These are phyloP conservation scores for Nematolebias whitei DNA, from an alignment of 2,113 vertebrate species.

Conservation along the genomic window DNA sequence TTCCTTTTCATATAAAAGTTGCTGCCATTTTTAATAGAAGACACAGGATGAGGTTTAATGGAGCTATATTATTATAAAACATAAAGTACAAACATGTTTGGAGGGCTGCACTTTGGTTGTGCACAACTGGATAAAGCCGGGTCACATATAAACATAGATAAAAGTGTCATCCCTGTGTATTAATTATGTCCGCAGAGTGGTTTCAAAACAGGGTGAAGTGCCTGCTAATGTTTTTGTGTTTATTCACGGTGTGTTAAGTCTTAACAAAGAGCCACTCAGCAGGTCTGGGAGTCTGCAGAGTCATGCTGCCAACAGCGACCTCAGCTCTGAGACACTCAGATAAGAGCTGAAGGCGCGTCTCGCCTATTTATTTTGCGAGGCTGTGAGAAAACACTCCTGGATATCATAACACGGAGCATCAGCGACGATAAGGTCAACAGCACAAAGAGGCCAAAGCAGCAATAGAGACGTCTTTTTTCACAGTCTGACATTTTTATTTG, in stretches of 20 bases:
- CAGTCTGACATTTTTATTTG: conserved; percentile 4
- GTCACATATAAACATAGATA: conserved; percentile 2
- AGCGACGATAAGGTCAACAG: conserved; percentile 20
- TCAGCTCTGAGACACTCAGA: conserved; percentile 23
- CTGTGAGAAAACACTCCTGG: conserved; percentile 21
- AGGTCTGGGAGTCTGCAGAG: conserved; percentile 35
- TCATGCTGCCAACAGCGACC: conserved; percentile 23
- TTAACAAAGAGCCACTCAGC: conserved; percentile 41
- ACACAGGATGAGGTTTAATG: too few species aligned
- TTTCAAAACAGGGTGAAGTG: conserved; percentile 4
- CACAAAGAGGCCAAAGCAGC: background rate
- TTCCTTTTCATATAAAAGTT: background rate
- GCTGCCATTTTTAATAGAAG: too few species aligned
- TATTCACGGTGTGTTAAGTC: conserved; percentile 8
- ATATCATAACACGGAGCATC: conserved; percentile 6
- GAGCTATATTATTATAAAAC: too few species aligned
- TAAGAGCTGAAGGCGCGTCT: conserved; percentile 33
- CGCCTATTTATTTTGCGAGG: conserved; percentile 13
- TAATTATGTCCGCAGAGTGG: background rate
- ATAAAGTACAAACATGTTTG: background rate
- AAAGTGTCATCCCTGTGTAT: conserved; percentile 5
- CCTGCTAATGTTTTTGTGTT: conserved; percentile 16
- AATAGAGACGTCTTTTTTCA: conserved; percentile 20
- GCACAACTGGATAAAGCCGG: background rate
- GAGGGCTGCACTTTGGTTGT: background rate